Conservation (phyloP, 1,140 invertebrate species). For the Drosophila arizonae region DNA sequence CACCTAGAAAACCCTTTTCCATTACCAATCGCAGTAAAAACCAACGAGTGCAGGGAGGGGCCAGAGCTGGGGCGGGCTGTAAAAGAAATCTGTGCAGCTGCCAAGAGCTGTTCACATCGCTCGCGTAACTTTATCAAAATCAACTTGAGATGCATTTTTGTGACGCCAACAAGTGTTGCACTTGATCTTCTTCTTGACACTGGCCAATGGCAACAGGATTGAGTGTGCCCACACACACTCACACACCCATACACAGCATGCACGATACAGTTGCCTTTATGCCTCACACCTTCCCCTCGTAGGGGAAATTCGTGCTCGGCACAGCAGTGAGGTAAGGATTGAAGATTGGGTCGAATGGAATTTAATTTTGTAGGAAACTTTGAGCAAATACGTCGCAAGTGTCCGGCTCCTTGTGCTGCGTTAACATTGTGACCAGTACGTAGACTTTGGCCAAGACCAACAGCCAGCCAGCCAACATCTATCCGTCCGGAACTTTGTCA, state of each 20-base stretch:
- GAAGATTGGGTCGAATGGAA: conserved; percentile 47
- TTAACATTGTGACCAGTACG: conserved; percentile 34
- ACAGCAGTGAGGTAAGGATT: conserved; percentile 27
- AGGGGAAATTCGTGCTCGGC: conserved; percentile 24
- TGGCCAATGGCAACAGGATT: conserved; percentile 52
- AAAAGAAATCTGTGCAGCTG: conserved; percentile 29
- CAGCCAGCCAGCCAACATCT: conserved; percentile 15
- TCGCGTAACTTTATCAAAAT: conserved; percentile 49
- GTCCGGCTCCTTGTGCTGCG: conserved; percentile 12
- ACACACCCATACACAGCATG: background rate
- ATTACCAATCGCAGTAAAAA: conserved; percentile 14
- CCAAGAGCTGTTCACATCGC: conserved; percentile 38
- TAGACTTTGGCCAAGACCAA: conserved; percentile 23
- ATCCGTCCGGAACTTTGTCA: conserved; percentile 19
- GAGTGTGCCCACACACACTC: conserved; percentile 48
- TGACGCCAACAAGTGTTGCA: conserved; percentile 76
- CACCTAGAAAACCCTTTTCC: conserved; percentile 12
- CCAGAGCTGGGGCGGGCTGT: too few relatives aligned
- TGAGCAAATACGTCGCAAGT: conserved; percentile 36
- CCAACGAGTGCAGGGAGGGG: background rate
- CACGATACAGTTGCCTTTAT: conserved; percentile 6
- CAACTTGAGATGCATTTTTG: conserved; percentile 59
- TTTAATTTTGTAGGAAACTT: conserved; percentile 69
- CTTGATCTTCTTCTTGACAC: conserved; percentile 74
- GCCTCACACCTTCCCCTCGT: conserved; percentile 15